phyloP scores from a whole-genome alignment of 2,797 vertebrate species.

The Rhinatrema bivittatum region DNA sequence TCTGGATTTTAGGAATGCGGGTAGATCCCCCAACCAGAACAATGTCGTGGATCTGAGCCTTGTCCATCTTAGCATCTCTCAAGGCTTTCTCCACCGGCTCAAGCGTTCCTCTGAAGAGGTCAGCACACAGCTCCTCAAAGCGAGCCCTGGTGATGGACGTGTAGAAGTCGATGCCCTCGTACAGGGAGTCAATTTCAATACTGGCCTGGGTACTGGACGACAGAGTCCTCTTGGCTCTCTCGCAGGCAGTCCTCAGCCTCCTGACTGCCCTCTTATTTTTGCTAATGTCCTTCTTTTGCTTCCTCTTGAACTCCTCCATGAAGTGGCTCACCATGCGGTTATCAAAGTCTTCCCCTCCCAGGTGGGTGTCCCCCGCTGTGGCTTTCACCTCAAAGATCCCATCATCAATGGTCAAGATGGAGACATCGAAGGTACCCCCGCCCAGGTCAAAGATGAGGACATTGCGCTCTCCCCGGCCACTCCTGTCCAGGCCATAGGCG shows the following conservation, averaged over 20 bases:
- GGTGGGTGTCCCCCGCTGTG: conserved; percentile 72
- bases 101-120: conserved; percentile 74
- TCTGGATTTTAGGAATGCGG: conserved; percentile 78
- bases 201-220: not conserved
- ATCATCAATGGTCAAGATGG: conserved; percentile 76
- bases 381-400: conserved; percentile 80
- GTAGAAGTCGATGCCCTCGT: conserved; percentile 76
- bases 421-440: conserved; percentile 80
- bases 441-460: conserved; percentile 79
- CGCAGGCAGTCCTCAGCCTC: conserved; percentile 20
- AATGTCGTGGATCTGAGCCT: conserved; percentile 70
- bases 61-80: conserved; percentile 73
- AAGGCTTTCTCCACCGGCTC: conserved; percentile 79
- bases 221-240: conserved; percentile 6
- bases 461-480: conserved; percentile 64
- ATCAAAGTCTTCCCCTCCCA: conserved; percentile 76
- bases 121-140: conserved; percentile 79
- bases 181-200: conserved; percentile 50
- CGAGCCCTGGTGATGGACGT: conserved; percentile 79
- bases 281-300: conserved; percentile 76
- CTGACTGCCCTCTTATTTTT: conserved; percentile 75
- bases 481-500: conserved; percentile 79
- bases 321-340: conserved; percentile 76
- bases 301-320: conserved; percentile 72
- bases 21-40: conserved; percentile 76